A percentile compares a stretch with the other conserved stretches of the same genome.
Conservation (phyloP, 1,140 invertebrate genomes). For the Theocolax elegans region DNA sequence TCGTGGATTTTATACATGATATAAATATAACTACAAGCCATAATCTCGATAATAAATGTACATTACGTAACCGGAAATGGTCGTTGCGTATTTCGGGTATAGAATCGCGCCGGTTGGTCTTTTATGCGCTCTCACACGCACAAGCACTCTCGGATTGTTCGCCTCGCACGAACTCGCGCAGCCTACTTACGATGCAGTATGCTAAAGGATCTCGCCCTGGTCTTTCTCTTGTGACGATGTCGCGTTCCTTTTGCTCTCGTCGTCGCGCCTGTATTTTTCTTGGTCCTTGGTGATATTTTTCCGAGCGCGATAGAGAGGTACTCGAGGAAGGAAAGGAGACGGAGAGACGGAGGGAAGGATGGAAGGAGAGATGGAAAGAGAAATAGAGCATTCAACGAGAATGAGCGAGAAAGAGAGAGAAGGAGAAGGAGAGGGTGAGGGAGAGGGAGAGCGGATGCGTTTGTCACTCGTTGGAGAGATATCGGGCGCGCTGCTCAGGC, state of each 20-base stretch:
- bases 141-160: too few species aligned
- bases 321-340: neutral
- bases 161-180: neutral
- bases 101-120: too few species aligned
- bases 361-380: neutral
- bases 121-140: too few species aligned
- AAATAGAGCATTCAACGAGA: too few species aligned
- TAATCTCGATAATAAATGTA: slow-evolving; percentile 33
- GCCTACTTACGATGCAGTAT: slow-evolving; percentile 24
- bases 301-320: neutral
- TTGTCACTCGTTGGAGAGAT: slow-evolving; percentile 5
- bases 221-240: neutral
- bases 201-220: neutral
- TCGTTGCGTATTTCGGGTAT: slow-evolving; percentile 7
- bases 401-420: neutral
- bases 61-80: slow-evolving; percentile 26
- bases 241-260: neutral
- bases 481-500: slow-evolving; percentile 2
- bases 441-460: neutral
- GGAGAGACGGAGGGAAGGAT: neutral
- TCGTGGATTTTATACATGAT: slow-evolving; percentile 14
- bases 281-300: slow-evolving; percentile 8
- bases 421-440: neutral
- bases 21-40: slow-evolving; percentile 39
- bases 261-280: slow-evolving; percentile 7